Evolutionary conservation across 23 tunicate genomes (phyloP).

Genomic region (Trididemnum clinides): DNA sequence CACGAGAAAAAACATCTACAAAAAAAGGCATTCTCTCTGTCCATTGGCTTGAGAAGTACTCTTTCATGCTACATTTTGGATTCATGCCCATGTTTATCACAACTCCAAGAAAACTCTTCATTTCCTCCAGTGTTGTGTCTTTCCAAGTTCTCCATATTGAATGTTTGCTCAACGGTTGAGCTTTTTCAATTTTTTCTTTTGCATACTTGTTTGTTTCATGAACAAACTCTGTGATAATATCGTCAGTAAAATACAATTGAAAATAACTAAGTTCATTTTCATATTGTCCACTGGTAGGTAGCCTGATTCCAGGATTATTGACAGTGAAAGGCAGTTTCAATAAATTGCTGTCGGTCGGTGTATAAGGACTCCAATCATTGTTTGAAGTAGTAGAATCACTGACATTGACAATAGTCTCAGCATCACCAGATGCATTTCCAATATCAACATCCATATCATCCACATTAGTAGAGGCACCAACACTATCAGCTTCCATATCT

Average conservation of each 20-base stretch:
- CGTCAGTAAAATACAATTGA: conserved; percentile 36
- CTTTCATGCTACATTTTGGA: conserved; percentile 22
- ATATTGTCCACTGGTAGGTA: conserved; percentile 39
- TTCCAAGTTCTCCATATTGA: too few relatives aligned
- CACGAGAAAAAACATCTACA: conserved; percentile 36
- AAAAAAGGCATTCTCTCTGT: conserved; percentile 39
- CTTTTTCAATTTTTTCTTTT: too few relatives aligned
- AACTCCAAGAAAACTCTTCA: conserved; percentile 22
- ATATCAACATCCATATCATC: conserved; percentile 13
- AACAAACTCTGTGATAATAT: conserved; percentile 17
- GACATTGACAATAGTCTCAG: conserved; percentile 15
- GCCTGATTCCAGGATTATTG: conserved; percentile 43
- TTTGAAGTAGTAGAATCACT: conserved; percentile 17
- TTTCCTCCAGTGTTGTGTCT: conserved; percentile 39
- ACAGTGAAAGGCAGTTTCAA: conserved; percentile 29
- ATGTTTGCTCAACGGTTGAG: too few relatives aligned
- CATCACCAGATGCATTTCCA: conserved; percentile 16
- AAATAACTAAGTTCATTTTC: conserved; percentile 35
- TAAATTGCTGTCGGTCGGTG: conserved; percentile 32
- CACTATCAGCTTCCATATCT: conserved; percentile 35
- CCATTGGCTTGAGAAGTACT: conserved; percentile 23
- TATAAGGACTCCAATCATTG: conserved; percentile 22
- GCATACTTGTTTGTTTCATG: too few relatives aligned
- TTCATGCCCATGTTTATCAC: conserved; percentile 34
- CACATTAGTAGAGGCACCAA: not conserved